Evolutionary conservation across 2,888 invertebrate genomes (phyloP), one percentile per base, ranked within the genome.

Genomic region (Laspeyria flexula): DNA sequence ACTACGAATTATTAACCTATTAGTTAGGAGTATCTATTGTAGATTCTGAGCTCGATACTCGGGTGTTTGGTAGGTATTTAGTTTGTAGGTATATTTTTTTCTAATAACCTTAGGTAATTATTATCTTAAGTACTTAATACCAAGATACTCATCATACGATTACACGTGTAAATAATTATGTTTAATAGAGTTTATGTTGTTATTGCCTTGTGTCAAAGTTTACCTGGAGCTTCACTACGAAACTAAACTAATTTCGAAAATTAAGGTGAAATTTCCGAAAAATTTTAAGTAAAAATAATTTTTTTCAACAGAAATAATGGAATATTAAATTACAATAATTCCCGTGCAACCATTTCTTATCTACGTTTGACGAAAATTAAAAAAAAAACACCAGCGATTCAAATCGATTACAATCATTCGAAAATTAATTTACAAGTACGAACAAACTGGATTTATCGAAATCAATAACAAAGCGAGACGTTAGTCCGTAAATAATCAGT

Each of bases 401-500:
- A 60, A 87, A 88, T 88, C 81, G 81, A 88, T 87, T 75, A 68
- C 60, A 65, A 69, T 67, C 68, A 64, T 69, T 75, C 50, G 67
- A 67, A 66, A 73, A 75, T 77, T 77, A 68, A 75, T 77, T 77
- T 63, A 63, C 58, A 63, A 55, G 59, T 64, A 61, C 63, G 60
- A 62, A 60, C 60, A 65, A 73, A 75, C 64, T 61, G 55, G 56
- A 64, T 60, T 60, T 61, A 61, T 51, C 45, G 58, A 59, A 60
- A 63, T 74, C 69, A 69, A 75, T 63, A 72, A 62, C 66, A 65
- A 56, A 68, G 40, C 67, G 75, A 73, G 75, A 77, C 75, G 67
- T 64, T 64, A 76, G 64, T 72, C 77, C 83, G 85, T 85, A 83
- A 82, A 87, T 81, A 86, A 86, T 86, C 80, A 77, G 75, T 85